Conservation (phyloP, 2,888 invertebrate genomes). For the Notodonta dromedarius region DNA sequence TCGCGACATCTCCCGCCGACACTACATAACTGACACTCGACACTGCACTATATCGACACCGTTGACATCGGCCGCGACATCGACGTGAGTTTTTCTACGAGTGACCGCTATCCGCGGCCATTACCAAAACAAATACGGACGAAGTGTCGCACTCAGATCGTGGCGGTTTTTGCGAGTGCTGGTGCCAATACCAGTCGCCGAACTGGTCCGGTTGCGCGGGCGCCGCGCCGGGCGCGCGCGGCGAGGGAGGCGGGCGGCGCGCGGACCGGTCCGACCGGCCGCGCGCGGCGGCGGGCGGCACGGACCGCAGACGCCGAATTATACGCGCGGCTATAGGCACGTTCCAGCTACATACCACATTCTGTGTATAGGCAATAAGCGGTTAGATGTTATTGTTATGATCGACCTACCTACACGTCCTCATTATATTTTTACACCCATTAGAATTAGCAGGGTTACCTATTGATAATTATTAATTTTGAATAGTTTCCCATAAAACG, state of each 20-base stretch:
- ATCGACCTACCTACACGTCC: not conserved
- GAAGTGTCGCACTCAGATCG: slow-evolving; percentile 37
- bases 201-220: slow-evolving; percentile 33
- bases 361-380: slow-evolving; percentile 9
- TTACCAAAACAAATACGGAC: slow-evolving; percentile 49
- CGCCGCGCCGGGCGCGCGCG: slow-evolving; percentile 10
- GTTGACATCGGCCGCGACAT: too few species aligned
- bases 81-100: slow-evolving; percentile 30
- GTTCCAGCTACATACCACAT: slow-evolving; percentile 21
- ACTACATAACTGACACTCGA: slow-evolving; percentile 35
- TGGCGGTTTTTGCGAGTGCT: slow-evolving; percentile 50
- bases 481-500: not conserved
- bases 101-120: slow-evolving; percentile 33
- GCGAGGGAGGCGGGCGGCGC: slow-evolving; percentile 17
- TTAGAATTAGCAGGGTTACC: not conserved
- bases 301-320: slow-evolving; percentile 37
- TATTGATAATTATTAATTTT: not conserved
- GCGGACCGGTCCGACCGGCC: slow-evolving; percentile 42
- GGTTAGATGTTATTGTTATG: not conserved
- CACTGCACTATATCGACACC: slow-evolving; percentile 30
- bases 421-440: not conserved
- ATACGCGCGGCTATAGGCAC: slow-evolving; percentile 20
- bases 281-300: slow-evolving; percentile 15
- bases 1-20: slow-evolving; percentile 54
- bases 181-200: slow-evolving; percentile 24